phyloP scores from a whole-genome alignment of 2,888 invertebrate species.

The Cryptus armator region DNA sequence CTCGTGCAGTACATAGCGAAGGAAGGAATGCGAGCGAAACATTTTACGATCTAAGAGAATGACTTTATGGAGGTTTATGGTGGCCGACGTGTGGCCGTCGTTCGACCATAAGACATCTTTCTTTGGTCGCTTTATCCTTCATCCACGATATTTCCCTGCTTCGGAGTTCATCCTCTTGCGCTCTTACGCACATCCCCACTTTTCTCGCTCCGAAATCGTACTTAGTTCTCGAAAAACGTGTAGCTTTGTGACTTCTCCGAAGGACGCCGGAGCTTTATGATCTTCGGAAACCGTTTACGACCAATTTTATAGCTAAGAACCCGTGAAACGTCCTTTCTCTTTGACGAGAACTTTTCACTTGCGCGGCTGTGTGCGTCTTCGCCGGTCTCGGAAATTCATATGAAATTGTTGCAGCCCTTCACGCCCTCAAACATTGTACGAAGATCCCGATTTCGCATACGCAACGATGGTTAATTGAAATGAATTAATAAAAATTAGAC shows the following conservation, averaged over 20 bases:
- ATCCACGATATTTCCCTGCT: constrained; percentile 51
- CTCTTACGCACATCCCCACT: constrained; percentile 29
- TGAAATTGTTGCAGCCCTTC: neutral
- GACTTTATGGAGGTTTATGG: constrained; percentile 82
- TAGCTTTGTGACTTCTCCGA: constrained; percentile 49
- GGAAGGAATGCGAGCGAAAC: constrained; percentile 73
- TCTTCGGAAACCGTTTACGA: constrained; percentile 69
- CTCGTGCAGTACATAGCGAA: constrained; percentile 6
- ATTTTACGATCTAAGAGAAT: constrained; percentile 78
- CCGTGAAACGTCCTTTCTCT: constrained; percentile 77
- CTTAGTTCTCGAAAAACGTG: constrained; percentile 10
- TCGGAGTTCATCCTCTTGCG: constrained; percentile 21
- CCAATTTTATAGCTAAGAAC: constrained; percentile 77
- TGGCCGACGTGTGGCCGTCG: constrained; percentile 83
- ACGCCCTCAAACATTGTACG: neutral
- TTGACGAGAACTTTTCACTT: constrained; percentile 34
- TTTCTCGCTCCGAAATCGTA: neutral
- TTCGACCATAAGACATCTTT: constrained; percentile 78
- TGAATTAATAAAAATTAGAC: neutral
- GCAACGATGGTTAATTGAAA: neutral
- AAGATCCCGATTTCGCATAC: neutral
- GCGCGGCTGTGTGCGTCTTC: neutral
- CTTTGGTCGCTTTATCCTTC: constrained; percentile 39
- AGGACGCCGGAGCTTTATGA: constrained; percentile 74
- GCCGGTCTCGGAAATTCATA: neutral